Percentiles rank a stretch among this genome's conserved stretches.
Conservation (phyloP, 1,140 invertebrate species). For the Rhizoglyphus robini region DNA sequence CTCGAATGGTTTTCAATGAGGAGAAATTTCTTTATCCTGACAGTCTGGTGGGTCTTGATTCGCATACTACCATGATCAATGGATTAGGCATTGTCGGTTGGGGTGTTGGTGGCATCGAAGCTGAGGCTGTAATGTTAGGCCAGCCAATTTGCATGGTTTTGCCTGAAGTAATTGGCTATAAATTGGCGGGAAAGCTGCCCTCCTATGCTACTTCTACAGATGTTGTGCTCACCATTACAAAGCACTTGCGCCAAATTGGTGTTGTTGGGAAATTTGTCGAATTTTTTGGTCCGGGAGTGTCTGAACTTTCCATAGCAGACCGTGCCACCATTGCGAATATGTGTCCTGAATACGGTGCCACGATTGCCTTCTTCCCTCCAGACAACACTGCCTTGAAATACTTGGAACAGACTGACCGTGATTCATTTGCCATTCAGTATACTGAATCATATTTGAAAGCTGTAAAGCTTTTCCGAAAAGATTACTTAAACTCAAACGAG, state of each 20-base stretch:
- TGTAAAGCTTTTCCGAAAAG: conserved; percentile 58
- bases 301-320: conserved; percentile 81
- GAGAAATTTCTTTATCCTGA: conserved; percentile 68
- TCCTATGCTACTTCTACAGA: conserved; percentile 89
- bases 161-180: conserved; percentile 90
- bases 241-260: conserved; percentile 81
- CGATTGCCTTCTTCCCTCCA: conserved; percentile 87
- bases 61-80: conserved; percentile 98
- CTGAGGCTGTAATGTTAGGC: conserved; percentile 57
- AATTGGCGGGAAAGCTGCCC: conserved; percentile 61
- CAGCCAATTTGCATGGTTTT: conserved; percentile 92
- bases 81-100: conserved; percentile 58
- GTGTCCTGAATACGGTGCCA: conserved; percentile 90
- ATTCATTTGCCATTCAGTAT: conserved; percentile 59
- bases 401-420: conserved; percentile 77
- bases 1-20: conserved; percentile 77
- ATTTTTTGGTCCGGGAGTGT: conserved; percentile 87
- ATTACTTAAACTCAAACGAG: conserved; percentile 59
- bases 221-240: conserved; percentile 91
- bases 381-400: conserved; percentile 73
- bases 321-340: conserved; percentile 66
- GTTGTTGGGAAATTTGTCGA: conserved; percentile 98
- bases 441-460: conserved; percentile 70
- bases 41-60: conserved; percentile 95
- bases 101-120: conserved; percentile 49